Percentiles rank a stretch among this genome's conserved stretches.
These are phyloP conservation scores for Entomyzon cyanotis DNA, from an alignment of 2,113 vertebrate genomes.

Conservation along the genomic window DNA sequence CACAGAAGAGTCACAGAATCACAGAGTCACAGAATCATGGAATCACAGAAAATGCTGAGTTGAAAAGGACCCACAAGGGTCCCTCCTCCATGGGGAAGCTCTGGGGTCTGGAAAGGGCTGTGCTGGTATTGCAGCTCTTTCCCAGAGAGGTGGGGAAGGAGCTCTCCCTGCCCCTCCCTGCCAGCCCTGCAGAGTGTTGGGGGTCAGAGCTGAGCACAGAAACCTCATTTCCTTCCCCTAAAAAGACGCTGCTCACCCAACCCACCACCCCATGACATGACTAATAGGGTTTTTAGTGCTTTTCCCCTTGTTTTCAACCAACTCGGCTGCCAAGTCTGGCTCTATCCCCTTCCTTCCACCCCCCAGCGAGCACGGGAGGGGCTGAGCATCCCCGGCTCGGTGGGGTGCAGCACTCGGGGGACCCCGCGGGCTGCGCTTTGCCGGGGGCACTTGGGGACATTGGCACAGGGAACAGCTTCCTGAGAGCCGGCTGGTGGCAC, in stretches of 20 bases:
- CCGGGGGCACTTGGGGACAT: fast-evolving
- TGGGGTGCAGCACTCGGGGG: fast-evolving
- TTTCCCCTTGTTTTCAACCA: not conserved
- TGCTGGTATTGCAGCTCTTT: not conserved
- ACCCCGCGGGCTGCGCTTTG: not conserved
- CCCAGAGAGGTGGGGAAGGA: not conserved
- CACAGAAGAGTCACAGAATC: not conserved
- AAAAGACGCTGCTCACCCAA: not conserved
- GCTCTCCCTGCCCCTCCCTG: not conserved
- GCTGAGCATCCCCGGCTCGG: not conserved
- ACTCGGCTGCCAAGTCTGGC: not conserved
- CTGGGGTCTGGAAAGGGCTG: not conserved
- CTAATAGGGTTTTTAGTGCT: not conserved
- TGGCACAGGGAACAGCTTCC: not conserved
- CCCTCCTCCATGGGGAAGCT: fast-evolving
- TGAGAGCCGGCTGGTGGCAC: not conserved
- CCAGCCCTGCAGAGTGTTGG: fast-evolving
- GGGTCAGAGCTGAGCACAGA: fast-evolving
- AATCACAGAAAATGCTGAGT: fast-evolving
- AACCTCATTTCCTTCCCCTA: not conserved
- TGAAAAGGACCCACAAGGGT: not conserved
- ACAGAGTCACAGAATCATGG: not conserved
- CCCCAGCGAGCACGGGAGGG: fast-evolving
- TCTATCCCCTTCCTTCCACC: not conserved
- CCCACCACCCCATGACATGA: fast-evolving